These are phyloP conservation scores for Nowickia ferox DNA, from an alignment of 2,888 invertebrate genomes.

Conservation along the genomic window DNA sequence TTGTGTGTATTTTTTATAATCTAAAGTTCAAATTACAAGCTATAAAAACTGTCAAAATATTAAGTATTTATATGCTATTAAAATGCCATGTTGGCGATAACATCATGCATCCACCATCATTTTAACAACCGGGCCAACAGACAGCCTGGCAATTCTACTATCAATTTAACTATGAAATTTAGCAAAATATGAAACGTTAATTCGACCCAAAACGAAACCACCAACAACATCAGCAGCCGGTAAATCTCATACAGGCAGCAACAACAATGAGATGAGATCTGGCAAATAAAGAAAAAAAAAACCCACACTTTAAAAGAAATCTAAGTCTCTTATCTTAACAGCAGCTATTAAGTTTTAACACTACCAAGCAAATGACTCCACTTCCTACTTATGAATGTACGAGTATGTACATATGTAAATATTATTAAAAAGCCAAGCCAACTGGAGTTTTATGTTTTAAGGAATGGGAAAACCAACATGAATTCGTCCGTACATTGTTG, in stretches of 20 bases:
- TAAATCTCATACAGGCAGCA: conserved; percentile 33
- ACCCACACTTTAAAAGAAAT: conserved; percentile 63
- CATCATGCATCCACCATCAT: conserved; percentile 56
- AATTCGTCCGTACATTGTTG: not conserved
- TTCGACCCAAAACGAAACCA: conserved; percentile 45
- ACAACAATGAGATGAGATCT: conserved; percentile 63
- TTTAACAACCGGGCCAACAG: conserved; percentile 23
- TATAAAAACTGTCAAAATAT: conserved; percentile 70
- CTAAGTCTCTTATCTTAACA: conserved; percentile 71
- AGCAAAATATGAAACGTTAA: conserved; percentile 69
- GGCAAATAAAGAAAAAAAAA: conserved; percentile 15
- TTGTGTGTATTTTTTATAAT: not conserved
- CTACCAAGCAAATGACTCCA: conserved; percentile 69
- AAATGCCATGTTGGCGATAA: conserved; percentile 70
- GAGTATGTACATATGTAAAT: not conserved
- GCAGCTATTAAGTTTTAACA: conserved; percentile 72
- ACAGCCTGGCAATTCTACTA: conserved; percentile 30
- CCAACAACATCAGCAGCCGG: conserved; percentile 13
- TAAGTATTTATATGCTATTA: conserved; percentile 71
- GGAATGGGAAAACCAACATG: not conserved
- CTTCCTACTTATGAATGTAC: conserved; percentile 71
- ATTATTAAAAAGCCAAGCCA: conserved; percentile 23
- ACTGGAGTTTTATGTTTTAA: conserved; percentile 41
- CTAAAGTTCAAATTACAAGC: conserved; percentile 69
- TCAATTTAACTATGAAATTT: conserved; percentile 53